Base-by-base conservation (phyloP, 2,888 invertebrate species). In the Drosophila mimetica region DNA sequence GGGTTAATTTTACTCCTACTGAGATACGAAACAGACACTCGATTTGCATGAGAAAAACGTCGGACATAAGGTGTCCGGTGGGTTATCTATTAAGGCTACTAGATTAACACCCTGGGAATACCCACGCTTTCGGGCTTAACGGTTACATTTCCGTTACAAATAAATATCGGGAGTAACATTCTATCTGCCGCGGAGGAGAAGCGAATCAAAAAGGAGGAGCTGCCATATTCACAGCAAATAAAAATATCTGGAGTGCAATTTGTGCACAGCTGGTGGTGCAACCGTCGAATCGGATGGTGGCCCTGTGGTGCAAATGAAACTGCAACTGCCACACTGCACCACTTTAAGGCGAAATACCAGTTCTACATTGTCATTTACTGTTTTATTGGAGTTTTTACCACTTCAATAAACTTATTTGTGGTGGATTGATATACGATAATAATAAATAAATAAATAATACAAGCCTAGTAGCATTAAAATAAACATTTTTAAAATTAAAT, bases 31-130 rank as follows among this genome's bases (percentile, higher is more conserved):
- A 41, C 18, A 20, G 46, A 57, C 57, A 46, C 58, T 53, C 54
- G 70, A 72, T 82, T 79, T 77, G 67, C 85, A 82, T 82, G 77
- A 76, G 70, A 85, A 83, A 83, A 72, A 65, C 48, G 54, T 54
- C 57, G 71, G 69, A 30, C 84, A 80, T 83, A 81, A 88, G 41
- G 84, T 88, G 84, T 85, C 80, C 71, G 75, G 78, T 79, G 76
- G 81, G 87, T 88, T 89, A 89, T 89, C 89, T 89, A 89, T 89
- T 89, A 89, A 82, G 86, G 86, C 87, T 86, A 81, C 86, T 76
- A 84, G 86, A 81, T 86, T 81, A 81, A 70, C 78, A 72, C 76
- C 61, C 61, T 52, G 55, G 36, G 51, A 54, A 70, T 32, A 53
- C 55, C 71, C 63, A 71, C 63, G 52, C 55, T 28, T 18, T 44